Conservation (phyloP, 2,113 vertebrate genomes). For the Paradisaea rubra region DNA sequence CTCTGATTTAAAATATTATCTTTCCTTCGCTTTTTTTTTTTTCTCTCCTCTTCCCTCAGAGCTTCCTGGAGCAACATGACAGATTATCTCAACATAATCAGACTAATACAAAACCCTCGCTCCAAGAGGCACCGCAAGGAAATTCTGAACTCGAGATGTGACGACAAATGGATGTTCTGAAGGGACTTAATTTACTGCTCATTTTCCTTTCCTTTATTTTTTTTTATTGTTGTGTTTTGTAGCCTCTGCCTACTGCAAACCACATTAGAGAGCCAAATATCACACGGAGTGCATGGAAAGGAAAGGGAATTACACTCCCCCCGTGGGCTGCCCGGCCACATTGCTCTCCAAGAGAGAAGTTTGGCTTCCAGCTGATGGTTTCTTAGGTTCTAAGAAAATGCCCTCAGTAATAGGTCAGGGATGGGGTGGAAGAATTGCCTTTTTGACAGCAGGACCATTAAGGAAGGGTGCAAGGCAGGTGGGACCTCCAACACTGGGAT, state of each 20-base stretch:
- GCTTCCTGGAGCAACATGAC: conserved; percentile 10
- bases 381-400: background rate
- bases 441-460: background rate
- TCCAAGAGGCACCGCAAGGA: background rate
- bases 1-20: conserved; percentile 50
- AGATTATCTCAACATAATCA: conserved; percentile 54
- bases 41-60: background rate
- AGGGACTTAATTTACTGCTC: background rate
- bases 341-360: background rate
- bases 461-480: background rate
- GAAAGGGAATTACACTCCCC: background rate
- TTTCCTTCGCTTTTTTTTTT: background rate
- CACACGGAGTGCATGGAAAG: rapidly evolving
- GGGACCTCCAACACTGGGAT: rapidly evolving
- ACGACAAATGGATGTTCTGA: background rate
- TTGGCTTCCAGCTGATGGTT: background rate
- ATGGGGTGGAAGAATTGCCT: background rate
- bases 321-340: background rate
- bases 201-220: background rate
- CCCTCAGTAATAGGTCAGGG: rapidly evolving
- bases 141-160: background rate
- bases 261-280: background rate
- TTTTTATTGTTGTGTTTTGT: background rate
- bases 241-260: background rate
- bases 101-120: background rate